Conservation (phyloP, 2,888 invertebrate species). For the Euproctis similis region DNA sequence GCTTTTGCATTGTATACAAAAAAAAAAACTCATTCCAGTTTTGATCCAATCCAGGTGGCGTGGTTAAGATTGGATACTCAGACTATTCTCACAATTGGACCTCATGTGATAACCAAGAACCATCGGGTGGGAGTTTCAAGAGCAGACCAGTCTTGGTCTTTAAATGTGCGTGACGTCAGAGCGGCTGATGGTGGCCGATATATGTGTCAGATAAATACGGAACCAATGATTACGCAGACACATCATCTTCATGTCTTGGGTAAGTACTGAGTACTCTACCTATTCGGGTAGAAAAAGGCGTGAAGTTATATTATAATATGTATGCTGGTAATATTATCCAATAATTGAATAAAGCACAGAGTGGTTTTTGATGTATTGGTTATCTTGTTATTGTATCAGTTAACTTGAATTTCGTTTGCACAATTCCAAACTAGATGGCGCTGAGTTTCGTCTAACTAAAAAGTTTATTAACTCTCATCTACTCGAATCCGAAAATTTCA, state of each 20-base stretch:
- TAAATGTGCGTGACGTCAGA: constrained; percentile 84
- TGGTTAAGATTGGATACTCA: constrained; percentile 92
- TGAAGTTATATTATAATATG: too few relatives aligned
- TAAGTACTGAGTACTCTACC: constrained; percentile 16
- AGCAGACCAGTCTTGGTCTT: constrained; percentile 85
- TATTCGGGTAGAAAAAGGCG: too few relatives aligned
- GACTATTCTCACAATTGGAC: constrained; percentile 90
- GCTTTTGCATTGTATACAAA: too few relatives aligned
- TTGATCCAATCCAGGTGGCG: constrained; percentile 78
- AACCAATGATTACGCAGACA: constrained; percentile 79
- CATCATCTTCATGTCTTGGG: constrained; percentile 52
- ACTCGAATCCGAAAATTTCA: too few relatives aligned
- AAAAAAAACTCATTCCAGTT: too few relatives aligned
- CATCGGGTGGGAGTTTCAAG: constrained; percentile 86
- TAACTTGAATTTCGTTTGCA: constrained; percentile 2
- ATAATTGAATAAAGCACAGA: too few relatives aligned
- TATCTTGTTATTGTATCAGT: too few relatives aligned
- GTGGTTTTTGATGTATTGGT: too few relatives aligned
- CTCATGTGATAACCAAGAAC: constrained; percentile 91
- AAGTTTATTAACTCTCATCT: too few relatives aligned
- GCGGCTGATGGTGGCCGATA: constrained; percentile 87
- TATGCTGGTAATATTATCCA: background rate
- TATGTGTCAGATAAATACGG: constrained; percentile 80
- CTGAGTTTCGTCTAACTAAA: too few relatives aligned
- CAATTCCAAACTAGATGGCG: too few relatives aligned